These are phyloP conservation scores for Tetramorium simillimum DNA, from an alignment of 1,140 invertebrate species.

Conservation along the genomic window DNA sequence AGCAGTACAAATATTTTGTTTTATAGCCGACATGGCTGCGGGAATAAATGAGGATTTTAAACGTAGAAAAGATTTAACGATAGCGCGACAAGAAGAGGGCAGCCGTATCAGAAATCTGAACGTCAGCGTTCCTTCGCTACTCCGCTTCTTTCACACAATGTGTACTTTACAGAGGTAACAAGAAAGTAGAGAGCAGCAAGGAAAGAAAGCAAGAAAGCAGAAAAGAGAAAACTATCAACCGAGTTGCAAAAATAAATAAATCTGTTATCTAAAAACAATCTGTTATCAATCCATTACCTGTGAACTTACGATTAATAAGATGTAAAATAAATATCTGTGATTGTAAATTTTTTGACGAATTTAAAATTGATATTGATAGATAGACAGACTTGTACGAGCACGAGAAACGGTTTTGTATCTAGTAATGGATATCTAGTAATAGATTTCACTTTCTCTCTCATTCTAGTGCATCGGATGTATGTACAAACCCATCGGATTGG, in stretches of 20 bases:
- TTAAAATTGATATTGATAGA: not conserved
- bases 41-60: constrained; percentile 57
- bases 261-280: too few species aligned
- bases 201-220: not conserved
- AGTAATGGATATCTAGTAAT: constrained; percentile 1
- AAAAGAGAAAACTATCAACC: not conserved
- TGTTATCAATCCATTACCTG: not conserved
- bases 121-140: constrained; percentile 16
- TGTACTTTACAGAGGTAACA: not conserved
- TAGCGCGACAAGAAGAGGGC: constrained; percentile 7
- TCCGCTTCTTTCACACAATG: not conserved
- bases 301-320: not conserved
- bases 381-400: not conserved
- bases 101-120: constrained; percentile 25
- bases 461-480: not conserved
- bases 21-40: constrained; percentile 44
- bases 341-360: not conserved
- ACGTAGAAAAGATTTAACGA: constrained; percentile 46
- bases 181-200: not conserved
- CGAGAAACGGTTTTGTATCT: not conserved
- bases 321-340: not conserved
- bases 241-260: not conserved
- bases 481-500: constrained; percentile 4
- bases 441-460: not conserved
- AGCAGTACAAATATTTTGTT: constrained; percentile 57